Evolutionary conservation across 2,888 invertebrate species (phyloP), one percentile per base, ranked within the genome.

Genomic region (Stenoptilia bipunctidactyla): DNA sequence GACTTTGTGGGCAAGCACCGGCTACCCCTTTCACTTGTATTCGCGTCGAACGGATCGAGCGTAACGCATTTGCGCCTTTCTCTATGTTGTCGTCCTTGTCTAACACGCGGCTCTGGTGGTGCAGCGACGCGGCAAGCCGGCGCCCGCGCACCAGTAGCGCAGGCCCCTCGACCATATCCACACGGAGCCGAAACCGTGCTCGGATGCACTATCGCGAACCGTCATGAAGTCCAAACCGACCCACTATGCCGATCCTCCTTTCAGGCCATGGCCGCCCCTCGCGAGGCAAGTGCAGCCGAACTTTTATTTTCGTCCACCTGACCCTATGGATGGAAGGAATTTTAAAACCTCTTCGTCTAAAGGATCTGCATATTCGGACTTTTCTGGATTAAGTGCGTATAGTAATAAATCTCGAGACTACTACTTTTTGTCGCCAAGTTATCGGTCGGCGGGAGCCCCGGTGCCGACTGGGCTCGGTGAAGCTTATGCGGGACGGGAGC

Each of bases 381-480:
- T 87, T 66, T 77, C 80, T 53, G 66, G 70, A 49, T 69, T 85
- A 77, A 80, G 86, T 60, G 80, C 73, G 51, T 63, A 83, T 70
- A 57, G 79, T 66, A 61, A 79, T 52, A 77, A 82, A 68, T 71
- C 80, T 49, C 53, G 79, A 49, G 67, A 85, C 50, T 85, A 85
- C 56, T 90, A 90, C 62, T 89, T 90, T 55, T 66, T 91, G 53
- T 87, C 91, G 43, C 90, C 91, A 33, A 86, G 89, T 62, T 91
- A 90, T 60, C 77, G 90, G 52, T 89, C 87, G 1, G 86, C 90
- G 65, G 90, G 89, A 76, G 89, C 54, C 76, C 89, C 59, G 59
- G 85, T 56, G 41, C 77, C 71, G 37, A 67, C 69, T 40, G 56
- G 58, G 40, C 72, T 75, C 44, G 61, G 59, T 15, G 80, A 79